Evolutionary conservation across 2,797 vertebrate genomes (phyloP).

Genomic region (Oreochromis grahami): DNA sequence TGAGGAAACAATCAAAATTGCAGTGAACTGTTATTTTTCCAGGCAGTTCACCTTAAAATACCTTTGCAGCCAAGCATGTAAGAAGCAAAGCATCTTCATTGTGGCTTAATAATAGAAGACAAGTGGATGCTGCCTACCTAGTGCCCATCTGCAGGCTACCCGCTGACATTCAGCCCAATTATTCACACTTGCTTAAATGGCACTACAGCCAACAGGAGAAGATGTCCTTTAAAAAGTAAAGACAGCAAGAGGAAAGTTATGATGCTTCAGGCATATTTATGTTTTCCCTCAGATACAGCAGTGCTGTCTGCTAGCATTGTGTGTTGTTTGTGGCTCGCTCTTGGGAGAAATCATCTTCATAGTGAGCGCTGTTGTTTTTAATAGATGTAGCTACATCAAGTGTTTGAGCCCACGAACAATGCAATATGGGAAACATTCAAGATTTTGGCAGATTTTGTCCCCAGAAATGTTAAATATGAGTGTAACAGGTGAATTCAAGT

Average conservation of each 20-base stretch:
- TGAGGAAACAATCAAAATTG: not conserved
- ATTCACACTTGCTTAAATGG: conserved; percentile 65
- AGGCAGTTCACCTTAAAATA: not conserved
- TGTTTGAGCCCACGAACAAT: not conserved
- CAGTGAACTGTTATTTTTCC: not conserved
- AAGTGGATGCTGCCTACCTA: conserved; percentile 51
- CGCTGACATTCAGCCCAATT: conserved; percentile 75
- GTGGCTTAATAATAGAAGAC: conserved; percentile 53
- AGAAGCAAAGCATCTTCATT: conserved; percentile 24
- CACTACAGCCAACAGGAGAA: conserved; percentile 60
- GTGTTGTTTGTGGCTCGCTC: conserved; percentile 3
- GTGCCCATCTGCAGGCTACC: conserved; percentile 59
- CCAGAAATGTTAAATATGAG: not conserved
- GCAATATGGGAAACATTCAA: not conserved
- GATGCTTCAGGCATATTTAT: conserved; percentile 37
- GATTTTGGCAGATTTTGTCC: not conserved
- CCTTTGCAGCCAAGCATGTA: not conserved
- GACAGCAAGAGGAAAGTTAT: conserved; percentile 44
- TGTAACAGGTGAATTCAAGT: not conserved
- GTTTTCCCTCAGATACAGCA: conserved; percentile 29
- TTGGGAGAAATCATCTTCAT: conserved; percentile 8
- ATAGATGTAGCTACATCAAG: conserved; percentile 6
- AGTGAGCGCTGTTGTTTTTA: conserved; percentile 15
- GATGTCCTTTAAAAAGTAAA: conserved; percentile 69
- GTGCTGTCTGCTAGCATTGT: not conserved